These are phyloP conservation scores for Polyommatus icarus DNA, from an alignment of 2,888 invertebrate species.

Conservation along the genomic window DNA sequence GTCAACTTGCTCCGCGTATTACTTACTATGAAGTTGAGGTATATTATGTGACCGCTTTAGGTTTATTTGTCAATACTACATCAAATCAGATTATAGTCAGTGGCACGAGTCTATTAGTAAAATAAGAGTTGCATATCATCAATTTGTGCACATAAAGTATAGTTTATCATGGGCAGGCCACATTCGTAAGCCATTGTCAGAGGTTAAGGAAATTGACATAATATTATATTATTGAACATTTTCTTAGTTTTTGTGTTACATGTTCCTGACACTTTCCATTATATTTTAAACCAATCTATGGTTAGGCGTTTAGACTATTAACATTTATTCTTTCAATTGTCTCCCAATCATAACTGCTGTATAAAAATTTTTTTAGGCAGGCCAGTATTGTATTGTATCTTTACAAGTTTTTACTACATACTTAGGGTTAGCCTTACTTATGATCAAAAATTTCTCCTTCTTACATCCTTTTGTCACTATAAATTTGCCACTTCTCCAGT, in stretches of 20 bases:
- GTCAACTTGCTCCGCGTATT: not conserved
- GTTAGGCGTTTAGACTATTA: not conserved
- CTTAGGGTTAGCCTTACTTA: not conserved
- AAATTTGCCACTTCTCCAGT: not conserved
- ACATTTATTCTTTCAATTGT: conserved; percentile 4
- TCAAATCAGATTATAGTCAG: not conserved
- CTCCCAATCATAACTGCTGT: not conserved
- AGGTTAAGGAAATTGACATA: not conserved
- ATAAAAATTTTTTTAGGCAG: not conserved
- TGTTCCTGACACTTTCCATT: not conserved
- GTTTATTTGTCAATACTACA: conserved; percentile 4
- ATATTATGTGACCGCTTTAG: not conserved
- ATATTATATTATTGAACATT: not conserved
- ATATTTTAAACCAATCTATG: conserved; percentile 20
- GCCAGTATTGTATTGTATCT: not conserved
- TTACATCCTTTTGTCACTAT: not conserved
- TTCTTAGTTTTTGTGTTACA: conserved; percentile 9
- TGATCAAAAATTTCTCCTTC: not conserved
- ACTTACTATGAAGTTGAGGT: not conserved
- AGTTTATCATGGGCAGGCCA: not conserved
- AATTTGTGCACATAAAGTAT: not conserved
- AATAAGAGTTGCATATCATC: not conserved
- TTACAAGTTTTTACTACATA: conserved; percentile 1
- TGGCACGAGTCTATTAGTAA: not conserved
- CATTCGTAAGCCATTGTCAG: conserved; percentile 3